phyloP scores from a whole-genome alignment of 2,888 invertebrate species.

The Habrosyne pyritoides region DNA sequence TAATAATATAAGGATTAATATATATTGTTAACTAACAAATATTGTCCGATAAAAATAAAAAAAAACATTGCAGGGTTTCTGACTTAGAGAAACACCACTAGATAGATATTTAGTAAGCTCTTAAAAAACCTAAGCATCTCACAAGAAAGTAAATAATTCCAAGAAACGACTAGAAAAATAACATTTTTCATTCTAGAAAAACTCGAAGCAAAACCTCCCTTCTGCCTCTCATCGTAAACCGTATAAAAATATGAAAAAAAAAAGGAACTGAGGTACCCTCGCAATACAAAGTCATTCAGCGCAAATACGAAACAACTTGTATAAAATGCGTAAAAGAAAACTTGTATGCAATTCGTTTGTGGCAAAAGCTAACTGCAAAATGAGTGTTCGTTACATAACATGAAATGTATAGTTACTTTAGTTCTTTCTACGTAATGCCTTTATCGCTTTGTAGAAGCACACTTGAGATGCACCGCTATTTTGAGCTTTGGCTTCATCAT shows the following conservation, averaged over 20 bases:
- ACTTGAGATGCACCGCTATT: too few relatives aligned
- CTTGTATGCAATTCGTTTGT: not conserved
- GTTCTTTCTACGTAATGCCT: too few relatives aligned
- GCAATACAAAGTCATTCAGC: slow-evolving; percentile 16
- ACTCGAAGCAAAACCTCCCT: slow-evolving; percentile 35
- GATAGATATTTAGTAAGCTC: not conserved
- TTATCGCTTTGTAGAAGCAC: too few relatives aligned
- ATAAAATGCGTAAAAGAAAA: slow-evolving; percentile 28
- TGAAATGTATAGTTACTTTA: too few relatives aligned
- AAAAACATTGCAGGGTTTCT: too few relatives aligned
- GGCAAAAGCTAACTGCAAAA: not conserved
- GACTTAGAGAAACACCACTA: too few relatives aligned
- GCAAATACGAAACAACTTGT: not conserved
- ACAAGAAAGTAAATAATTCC: slow-evolving; percentile 9
- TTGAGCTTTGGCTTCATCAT: too few relatives aligned
- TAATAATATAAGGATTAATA: too few relatives aligned
- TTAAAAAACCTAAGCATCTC: slow-evolving; percentile 15
- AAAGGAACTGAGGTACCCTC: slow-evolving; percentile 36
- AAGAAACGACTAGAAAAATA: slow-evolving; percentile 34
- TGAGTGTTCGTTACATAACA: not conserved
- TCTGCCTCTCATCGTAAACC: slow-evolving; percentile 42
- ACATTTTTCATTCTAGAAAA: slow-evolving; percentile 36
- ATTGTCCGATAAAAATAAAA: too few relatives aligned
- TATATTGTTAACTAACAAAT: too few relatives aligned
- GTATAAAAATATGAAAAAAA: slow-evolving; percentile 58